Base-by-base conservation (phyloP, 2,113 vertebrate genomes). In the Ellobius talpinus region DNA sequence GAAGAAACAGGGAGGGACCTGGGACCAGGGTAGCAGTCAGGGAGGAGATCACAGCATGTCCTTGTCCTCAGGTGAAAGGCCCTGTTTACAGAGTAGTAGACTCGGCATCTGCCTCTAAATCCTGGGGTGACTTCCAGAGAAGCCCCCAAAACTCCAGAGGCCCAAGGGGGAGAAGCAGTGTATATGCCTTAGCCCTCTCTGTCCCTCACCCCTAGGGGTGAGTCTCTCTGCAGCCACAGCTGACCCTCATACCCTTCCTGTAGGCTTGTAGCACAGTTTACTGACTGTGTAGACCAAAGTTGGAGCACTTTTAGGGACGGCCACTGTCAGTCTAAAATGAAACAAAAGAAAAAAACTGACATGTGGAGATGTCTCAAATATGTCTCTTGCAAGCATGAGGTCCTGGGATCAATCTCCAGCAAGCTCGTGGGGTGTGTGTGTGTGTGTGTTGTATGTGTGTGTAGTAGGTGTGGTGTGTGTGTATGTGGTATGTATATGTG, bases 11-110 rank as follows among this genome's bases (percentile, higher is more conserved):
- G 52, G 70, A 76, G n/a, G 19, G 65, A 24, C 68, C 72, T 7
- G 33, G 72, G 9, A 52, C 79, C 47, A 36, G 55, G 5, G 72
- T 2, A 0, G 5, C 45, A 5, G 68, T 50, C 74, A 47, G 78
- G 85, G 70, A 81, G 63, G 58, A 95, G 93, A 93, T 96, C 98
- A 96, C 66, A 74, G 97, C 94, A 82, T 55, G 50, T 89, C 81
- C 97, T 94, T 98, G 97, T 98, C 97, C 95, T 94, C 94, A 94
- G 96, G 97, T 96, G 97, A 98, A 98, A 98, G 98, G 91, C 97
- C 97, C 97, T 98, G 98, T 98, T 98, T 99, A 98, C 98, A 97
- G 98, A 98, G 98, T 98, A 98, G 98, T 93, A 98, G 98, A 98
- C 97, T 63, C 76, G 96, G 97, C 97, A 98, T 97, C 97, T 97